Evolutionary conservation across 2,797 vertebrate species (phyloP).

Genomic region (Cuculus canorus): DNA sequence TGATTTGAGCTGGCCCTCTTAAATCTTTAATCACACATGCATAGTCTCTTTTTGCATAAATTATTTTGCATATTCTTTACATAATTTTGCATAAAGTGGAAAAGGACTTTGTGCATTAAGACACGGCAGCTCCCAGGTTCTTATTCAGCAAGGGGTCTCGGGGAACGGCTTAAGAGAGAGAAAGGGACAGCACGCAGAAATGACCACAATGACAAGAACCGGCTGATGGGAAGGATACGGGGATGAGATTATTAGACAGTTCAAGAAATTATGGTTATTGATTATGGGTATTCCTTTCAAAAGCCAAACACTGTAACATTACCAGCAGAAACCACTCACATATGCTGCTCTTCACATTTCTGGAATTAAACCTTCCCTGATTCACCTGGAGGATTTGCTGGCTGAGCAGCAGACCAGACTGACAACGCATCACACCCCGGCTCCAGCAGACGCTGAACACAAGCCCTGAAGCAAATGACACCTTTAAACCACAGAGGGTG

Average conservation of each 20-base stretch:
- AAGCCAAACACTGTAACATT: neutral
- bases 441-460: neutral
- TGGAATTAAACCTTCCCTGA: neutral
- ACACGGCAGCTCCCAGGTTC: neutral
- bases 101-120: neutral
- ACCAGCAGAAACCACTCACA: neutral
- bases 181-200: neutral
- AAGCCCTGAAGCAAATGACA: neutral
- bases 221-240: neutral
- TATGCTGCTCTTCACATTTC: neutral
- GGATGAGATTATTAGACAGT: neutral
- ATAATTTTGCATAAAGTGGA: neutral
- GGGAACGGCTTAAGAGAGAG: neutral
- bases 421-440: neutral
- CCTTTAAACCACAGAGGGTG: neutral
- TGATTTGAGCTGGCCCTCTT: neutral
- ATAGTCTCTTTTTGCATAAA: neutral
- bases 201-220: neutral
- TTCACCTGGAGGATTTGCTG: neutral
- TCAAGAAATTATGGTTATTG: neutral
- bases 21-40: neutral
- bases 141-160: neutral
- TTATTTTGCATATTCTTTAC: neutral
- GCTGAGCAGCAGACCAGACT: neutral
- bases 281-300: neutral